Evolutionary conservation across 2,888 invertebrate species (phyloP), one percentile per base, ranked within the genome.

Genomic region (Cyrtodaria siliqua): DNA sequence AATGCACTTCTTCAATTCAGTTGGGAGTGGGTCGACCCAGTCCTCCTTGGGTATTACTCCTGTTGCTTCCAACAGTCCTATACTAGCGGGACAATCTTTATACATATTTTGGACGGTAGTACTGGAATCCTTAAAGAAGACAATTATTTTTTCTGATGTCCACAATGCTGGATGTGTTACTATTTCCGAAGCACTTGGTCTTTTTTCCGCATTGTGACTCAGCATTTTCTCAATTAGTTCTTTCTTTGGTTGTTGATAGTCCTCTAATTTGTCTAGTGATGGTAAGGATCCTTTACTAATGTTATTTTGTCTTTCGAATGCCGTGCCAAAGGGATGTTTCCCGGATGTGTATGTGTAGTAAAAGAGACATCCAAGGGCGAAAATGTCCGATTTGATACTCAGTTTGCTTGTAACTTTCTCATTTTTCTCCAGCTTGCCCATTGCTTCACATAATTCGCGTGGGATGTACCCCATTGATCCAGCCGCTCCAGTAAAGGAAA

Each of bases 291-390:
- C 3, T 2, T 14, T 14, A 1, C 9, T 18, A 14, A 57, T 57
- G 42, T 57, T 57, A 2, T 3, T 16, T 24, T 57, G 57, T 12
- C 23, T 57, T 2, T 4, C 27, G 26, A 57, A 23, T 23, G 9
- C 24, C 6, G 6, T 2, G 16, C 57, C 57, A 57, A 57, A 57
- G 2, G 57, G 57, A 24, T 57, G 57, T 14, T 23, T 14, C 6
- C 57, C 40, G 4, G 26, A n/a, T 9, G 16, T 57, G 9, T 9
- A 2, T 1, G 57, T 57, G 40, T 23, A 57, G 42, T 57, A 42
- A 42, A 57, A 40, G 1, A 57, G 40, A 42, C 57, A 57, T 23
- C 57, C 57, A 1, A 57, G 20, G 16, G 57, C 57, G 20, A 57
- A 57, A 20, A 57, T 57, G 38, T 57, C 57, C 1, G 57, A 40